phyloP scores from a whole-genome alignment of 2,888 invertebrate genomes.

The Hirtodrosophila alboralis region DNA sequence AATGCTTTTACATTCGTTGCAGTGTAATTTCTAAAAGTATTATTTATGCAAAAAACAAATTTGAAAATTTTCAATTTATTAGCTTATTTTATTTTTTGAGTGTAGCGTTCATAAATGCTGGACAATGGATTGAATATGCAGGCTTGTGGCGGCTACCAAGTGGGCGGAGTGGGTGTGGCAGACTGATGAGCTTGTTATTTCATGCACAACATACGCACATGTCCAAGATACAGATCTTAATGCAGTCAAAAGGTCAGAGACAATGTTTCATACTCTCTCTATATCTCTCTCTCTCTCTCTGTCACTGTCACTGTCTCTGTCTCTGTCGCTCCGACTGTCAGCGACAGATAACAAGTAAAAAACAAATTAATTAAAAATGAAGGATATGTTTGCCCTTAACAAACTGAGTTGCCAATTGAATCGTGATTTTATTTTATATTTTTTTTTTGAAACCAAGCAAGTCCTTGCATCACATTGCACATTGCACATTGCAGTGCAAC shows the following conservation, averaged over 20 bases:
- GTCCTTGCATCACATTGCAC: no score
- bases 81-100: not conserved
- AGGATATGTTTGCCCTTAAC: not conserved
- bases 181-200: constrained; percentile 17
- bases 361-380: not conserved
- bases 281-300: no score
- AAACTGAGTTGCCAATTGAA: not conserved
- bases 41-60: no score
- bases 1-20: no score
- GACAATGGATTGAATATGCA: constrained; percentile 24
- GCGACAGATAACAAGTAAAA: not conserved
- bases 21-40: no score
- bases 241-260: constrained; percentile 12
- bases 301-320: no score
- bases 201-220: constrained; percentile 15
- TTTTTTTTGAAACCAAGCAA: no score
- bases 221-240: constrained; percentile 21
- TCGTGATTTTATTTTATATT: not conserved
- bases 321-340: not conserved
- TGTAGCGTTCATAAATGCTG: not conserved
- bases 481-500: not conserved
- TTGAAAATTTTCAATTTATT: not conserved
- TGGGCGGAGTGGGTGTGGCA: not conserved
- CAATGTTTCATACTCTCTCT: not conserved
- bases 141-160: not conserved